A percentile compares a stretch with the other conserved stretches of the same genome.
Conservation (phyloP, 1,140 invertebrate species). For the Platorchestia sp. region DNA sequence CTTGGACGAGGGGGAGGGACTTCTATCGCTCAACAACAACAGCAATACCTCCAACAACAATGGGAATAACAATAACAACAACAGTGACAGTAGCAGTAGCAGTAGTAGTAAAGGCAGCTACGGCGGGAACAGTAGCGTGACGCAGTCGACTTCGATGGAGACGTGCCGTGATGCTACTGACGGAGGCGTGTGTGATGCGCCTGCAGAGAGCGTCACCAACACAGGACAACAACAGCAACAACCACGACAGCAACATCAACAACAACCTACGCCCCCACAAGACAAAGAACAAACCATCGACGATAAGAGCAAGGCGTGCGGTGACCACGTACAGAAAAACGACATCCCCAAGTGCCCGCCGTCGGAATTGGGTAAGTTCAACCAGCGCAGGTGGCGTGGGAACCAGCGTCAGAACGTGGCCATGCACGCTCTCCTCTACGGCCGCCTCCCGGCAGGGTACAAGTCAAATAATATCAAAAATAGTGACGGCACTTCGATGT, state of each 20-base stretch:
- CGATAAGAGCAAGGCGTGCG: background rate
- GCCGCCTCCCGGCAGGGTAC: conserved; percentile 69
- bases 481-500: conserved; percentile 72
- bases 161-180: background rate
- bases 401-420: conserved; percentile 24
- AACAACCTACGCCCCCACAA: too few species aligned
- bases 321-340: background rate
- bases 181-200: background rate
- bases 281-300: background rate
- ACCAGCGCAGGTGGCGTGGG: conserved; percentile 41
- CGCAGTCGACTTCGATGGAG: background rate
- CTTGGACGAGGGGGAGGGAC: conserved; percentile 82
- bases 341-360: conserved; percentile 61
- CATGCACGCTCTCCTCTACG: conserved; percentile 65
- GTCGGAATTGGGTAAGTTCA: conserved; percentile 17
- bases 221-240: too few species aligned
- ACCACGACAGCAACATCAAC: background rate
- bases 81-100: background rate
- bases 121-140: background rate
- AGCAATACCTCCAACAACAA: background rate
- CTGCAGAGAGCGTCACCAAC: background rate
- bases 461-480: conserved; percentile 70
- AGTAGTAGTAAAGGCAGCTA: background rate
- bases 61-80: conserved; percentile 48
- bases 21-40: conserved; percentile 63